Percentiles rank a stretch among this genome's conserved stretches.
These are phyloP conservation scores for Orthosia gothica DNA, from an alignment of 2,888 invertebrate species.

Conservation along the genomic window DNA sequence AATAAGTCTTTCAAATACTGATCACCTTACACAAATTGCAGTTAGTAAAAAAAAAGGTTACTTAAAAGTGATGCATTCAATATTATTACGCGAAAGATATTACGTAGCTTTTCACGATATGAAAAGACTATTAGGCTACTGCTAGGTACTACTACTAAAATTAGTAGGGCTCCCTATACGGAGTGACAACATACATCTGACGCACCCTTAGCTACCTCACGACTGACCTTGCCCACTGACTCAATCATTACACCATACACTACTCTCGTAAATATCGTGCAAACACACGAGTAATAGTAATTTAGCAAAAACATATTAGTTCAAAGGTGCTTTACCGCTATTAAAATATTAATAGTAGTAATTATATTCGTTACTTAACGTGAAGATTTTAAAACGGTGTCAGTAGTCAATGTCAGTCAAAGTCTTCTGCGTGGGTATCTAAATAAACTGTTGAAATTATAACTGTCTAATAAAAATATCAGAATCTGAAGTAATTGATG, in stretches of 20 bases:
- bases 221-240: conserved; percentile 17
- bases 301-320: conserved; percentile 45
- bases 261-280: conserved; percentile 39
- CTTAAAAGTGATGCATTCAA: too few species aligned
- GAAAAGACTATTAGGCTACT: too few species aligned
- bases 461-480: neutral
- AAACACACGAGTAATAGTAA: conserved; percentile 31
- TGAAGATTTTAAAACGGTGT: conserved; percentile 27
- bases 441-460: conserved; percentile 39
- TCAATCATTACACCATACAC: conserved; percentile 33
- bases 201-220: neutral
- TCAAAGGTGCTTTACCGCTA: conserved; percentile 53
- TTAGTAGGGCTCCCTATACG: too few species aligned
- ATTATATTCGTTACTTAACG: conserved; percentile 52
- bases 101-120: too few species aligned
- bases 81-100: too few species aligned
- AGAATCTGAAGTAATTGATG: neutral
- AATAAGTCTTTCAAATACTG: too few species aligned
- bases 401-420: conserved; percentile 54
- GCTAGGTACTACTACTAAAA: too few species aligned
- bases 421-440: conserved; percentile 28
- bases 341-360: conserved; percentile 32
- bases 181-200: neutral
- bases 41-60: too few species aligned
- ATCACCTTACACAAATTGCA: too few species aligned